Conservation (phyloP, 1,140 invertebrate genomes). For the Drosophila tristis region DNA sequence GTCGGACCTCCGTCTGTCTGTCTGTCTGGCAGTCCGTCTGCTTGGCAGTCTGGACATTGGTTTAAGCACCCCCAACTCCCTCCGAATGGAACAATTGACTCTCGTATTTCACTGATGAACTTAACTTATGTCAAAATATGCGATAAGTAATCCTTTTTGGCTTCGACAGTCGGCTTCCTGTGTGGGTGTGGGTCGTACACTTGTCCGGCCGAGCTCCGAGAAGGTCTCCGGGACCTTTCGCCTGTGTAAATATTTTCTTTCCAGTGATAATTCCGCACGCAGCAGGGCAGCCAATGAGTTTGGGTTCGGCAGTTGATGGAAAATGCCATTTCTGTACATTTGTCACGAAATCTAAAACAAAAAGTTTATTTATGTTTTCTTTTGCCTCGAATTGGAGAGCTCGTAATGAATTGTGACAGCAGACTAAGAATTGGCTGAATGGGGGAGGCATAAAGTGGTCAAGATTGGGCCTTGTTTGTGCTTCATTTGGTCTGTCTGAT, state of each 20-base stretch:
- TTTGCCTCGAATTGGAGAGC: constrained; percentile 32
- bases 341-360: constrained; percentile 79
- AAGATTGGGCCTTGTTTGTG: constrained; percentile 56
- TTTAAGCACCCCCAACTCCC: constrained; percentile 36
- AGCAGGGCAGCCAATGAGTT: constrained; percentile 6
- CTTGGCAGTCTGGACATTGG: constrained; percentile 50
- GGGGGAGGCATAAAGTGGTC: constrained; percentile 46
- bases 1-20: constrained; percentile 28
- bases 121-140: constrained; percentile 84
- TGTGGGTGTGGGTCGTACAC: constrained; percentile 26
- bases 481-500: constrained; percentile 49
- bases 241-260: constrained; percentile 78
- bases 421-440: constrained; percentile 4
- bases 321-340: constrained; percentile 64
- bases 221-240: constrained; percentile 26
- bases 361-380: constrained; percentile 71
- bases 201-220: constrained; percentile 23
- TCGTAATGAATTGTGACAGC: constrained; percentile 72
- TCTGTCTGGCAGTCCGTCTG: constrained; percentile 36
- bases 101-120: constrained; percentile 83
- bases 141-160: constrained; percentile 83
- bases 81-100: constrained; percentile 68
- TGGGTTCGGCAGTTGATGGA: constrained; percentile 43
- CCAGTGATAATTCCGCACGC: constrained; percentile 58
- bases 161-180: constrained; percentile 61